These are phyloP conservation scores for Pachypeltis micranthus DNA, from an alignment of 1,140 invertebrate genomes.

Conservation along the genomic window DNA sequence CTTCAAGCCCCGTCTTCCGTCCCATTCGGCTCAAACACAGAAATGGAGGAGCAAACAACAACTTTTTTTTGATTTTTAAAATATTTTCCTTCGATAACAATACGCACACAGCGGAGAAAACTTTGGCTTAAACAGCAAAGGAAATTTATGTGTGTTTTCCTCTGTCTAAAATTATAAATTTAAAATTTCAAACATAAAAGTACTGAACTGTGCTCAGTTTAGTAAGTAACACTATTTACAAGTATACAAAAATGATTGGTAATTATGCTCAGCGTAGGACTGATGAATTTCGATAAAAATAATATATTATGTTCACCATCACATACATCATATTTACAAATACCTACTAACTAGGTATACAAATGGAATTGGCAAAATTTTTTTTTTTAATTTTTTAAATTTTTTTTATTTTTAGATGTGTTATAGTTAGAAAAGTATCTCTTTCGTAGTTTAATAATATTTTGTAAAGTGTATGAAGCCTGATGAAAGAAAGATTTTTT, in stretches of 20 bases:
- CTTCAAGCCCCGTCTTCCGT: too few species aligned
- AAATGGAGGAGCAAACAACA: too few species aligned
- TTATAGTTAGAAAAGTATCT: conserved; percentile 21
- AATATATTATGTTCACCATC: conserved; percentile 24
- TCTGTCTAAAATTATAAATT: conserved; percentile 15
- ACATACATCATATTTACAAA: conserved; percentile 22
- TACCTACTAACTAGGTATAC: conserved; percentile 24
- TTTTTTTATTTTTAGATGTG: conserved; percentile 16
- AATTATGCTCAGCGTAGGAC: conserved; percentile 21
- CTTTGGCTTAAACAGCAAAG: conserved; percentile 13
- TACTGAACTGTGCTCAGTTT: conserved; percentile 23
- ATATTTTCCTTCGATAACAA: conserved; percentile 19
- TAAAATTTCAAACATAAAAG: conserved; percentile 15
- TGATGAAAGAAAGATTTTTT: conserved; percentile 16
- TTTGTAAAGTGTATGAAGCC: conserved; percentile 18
- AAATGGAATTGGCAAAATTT: conserved; percentile 21
- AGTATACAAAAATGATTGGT: conserved; percentile 24
- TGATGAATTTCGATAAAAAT: conserved; percentile 23
- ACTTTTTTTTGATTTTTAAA: conserved; percentile 11
- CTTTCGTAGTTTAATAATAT: conserved; percentile 20
- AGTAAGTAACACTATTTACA: conserved; percentile 21
- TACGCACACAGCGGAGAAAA: conserved; percentile 16
- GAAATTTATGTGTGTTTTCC: conserved; percentile 15
- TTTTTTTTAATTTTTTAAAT: too few species aligned
- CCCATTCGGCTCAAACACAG: too few species aligned